phyloP scores from a whole-genome alignment of 2,888 invertebrate genomes.

The Meteorus cinctellus region DNA sequence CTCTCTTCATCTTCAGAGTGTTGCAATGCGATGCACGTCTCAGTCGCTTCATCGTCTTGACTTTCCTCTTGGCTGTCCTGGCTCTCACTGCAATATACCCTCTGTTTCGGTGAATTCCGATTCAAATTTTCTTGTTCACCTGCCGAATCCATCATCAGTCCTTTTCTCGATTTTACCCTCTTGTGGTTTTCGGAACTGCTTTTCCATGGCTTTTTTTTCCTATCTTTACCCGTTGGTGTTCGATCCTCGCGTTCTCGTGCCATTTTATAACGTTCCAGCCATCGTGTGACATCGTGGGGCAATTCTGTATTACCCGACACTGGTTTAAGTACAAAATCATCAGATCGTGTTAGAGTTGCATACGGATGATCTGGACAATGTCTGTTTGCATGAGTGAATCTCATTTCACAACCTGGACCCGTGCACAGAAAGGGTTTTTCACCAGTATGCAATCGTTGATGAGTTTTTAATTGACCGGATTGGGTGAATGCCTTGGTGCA shows the following conservation, averaged over 20 bases:
- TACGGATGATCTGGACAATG: slow-evolving; percentile 84
- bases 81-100: slow-evolving; percentile 66
- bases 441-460: slow-evolving; percentile 84
- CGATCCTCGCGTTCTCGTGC: slow-evolving; percentile 70
- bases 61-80: slow-evolving; percentile 72
- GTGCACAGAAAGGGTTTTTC: slow-evolving; percentile 85
- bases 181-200: slow-evolving; percentile 72
- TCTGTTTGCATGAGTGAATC: slow-evolving; percentile 85
- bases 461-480: slow-evolving; percentile 85
- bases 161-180: slow-evolving; percentile 74
- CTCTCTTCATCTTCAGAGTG: slow-evolving; percentile 69
- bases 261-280: slow-evolving; percentile 75
- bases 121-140: slow-evolving; percentile 71
- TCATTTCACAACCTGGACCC: slow-evolving; percentile 77
- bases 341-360: slow-evolving; percentile 75
- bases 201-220: slow-evolving; percentile 73
- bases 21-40: slow-evolving; percentile 62
- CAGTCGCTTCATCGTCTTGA: slow-evolving; percentile 69
- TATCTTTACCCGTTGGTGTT: slow-evolving; percentile 71
- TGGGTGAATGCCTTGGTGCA: slow-evolving; percentile 84
- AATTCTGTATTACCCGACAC: slow-evolving; percentile 74
- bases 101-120: slow-evolving; percentile 62
- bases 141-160: slow-evolving; percentile 72
- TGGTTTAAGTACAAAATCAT: slow-evolving; percentile 74
- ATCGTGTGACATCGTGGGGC: slow-evolving; percentile 75